Percentiles rank a stretch among this genome's conserved stretches.
Conservation (phyloP, 2,797 vertebrate species). For the Manis pentadactyla region DNA sequence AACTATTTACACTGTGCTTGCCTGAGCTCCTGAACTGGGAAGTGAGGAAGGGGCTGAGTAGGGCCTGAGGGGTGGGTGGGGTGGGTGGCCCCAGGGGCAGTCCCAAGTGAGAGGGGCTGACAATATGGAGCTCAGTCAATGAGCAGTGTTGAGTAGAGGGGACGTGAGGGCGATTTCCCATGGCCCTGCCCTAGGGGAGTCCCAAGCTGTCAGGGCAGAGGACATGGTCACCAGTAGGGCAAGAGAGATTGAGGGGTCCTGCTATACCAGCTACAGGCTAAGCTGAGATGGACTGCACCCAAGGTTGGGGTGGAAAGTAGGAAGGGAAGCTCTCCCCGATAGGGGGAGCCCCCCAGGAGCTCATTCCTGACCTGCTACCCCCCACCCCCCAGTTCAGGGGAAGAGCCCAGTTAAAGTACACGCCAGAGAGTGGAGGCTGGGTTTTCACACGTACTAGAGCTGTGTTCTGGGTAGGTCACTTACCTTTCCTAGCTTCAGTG, state of each 20-base stretch:
- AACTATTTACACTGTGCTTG: neutral
- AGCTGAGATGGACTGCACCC: neutral
- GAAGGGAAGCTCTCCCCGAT: neutral
- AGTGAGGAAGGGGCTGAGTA: neutral
- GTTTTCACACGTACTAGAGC: neutral
- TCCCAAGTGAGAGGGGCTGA: neutral
- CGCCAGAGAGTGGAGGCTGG: neutral
- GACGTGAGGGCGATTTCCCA: no score
- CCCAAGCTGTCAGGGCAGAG: neutral
- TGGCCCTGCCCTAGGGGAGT: neutral
- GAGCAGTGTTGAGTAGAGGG: no score
- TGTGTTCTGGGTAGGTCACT: neutral
- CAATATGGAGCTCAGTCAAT: no score
- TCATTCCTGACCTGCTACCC: neutral
- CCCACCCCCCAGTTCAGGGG: neutral
- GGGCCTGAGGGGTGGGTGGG: no score
- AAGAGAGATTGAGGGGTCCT: neutral
- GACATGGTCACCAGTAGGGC: neutral
- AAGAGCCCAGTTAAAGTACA: neutral
- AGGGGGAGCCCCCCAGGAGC: neutral
- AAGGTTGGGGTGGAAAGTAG: neutral
- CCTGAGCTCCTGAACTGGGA: neutral
- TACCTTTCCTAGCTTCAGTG: neutral
- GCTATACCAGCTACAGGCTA: neutral
- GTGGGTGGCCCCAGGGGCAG: no score